Evolutionary conservation across 2,797 vertebrate genomes (phyloP).

Genomic region (Champsocephalus gunnari): DNA sequence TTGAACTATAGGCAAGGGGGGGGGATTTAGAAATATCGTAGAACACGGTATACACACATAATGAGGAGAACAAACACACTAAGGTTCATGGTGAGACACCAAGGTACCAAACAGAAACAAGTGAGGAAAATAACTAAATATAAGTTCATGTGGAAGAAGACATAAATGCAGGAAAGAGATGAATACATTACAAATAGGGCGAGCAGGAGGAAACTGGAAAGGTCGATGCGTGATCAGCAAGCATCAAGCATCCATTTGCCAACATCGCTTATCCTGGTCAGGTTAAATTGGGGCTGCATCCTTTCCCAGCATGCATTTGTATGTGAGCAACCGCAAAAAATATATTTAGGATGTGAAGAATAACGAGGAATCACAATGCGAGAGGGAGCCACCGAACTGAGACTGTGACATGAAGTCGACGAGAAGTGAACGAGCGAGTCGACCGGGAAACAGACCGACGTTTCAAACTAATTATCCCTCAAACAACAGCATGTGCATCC

Average conservation of each 20-base stretch:
- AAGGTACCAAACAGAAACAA: background rate
- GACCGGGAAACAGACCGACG: conserved; percentile 16
- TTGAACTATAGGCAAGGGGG: background rate
- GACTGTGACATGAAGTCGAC: background rate
- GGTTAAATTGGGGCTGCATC: background rate
- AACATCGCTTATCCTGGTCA: background rate
- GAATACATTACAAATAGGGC: background rate
- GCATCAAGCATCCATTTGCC: background rate
- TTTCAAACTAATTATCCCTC: conserved; percentile 46
- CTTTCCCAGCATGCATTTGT: background rate
- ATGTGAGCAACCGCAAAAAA: background rate
- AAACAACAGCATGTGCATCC: conserved; percentile 37
- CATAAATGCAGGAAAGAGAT: background rate
- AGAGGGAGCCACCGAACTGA: background rate
- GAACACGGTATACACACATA: background rate
- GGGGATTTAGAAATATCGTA: background rate
- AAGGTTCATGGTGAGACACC: background rate
- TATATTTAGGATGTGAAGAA: background rate
- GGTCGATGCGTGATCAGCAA: background rate
- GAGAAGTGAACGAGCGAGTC: background rate
- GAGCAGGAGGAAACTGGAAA: background rate
- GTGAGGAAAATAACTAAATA: background rate
- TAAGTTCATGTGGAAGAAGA: background rate
- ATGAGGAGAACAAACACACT: background rate
- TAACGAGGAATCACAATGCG: background rate